Conservation (phyloP, 2,113 vertebrate genomes). For the Siniperca knerii region DNA sequence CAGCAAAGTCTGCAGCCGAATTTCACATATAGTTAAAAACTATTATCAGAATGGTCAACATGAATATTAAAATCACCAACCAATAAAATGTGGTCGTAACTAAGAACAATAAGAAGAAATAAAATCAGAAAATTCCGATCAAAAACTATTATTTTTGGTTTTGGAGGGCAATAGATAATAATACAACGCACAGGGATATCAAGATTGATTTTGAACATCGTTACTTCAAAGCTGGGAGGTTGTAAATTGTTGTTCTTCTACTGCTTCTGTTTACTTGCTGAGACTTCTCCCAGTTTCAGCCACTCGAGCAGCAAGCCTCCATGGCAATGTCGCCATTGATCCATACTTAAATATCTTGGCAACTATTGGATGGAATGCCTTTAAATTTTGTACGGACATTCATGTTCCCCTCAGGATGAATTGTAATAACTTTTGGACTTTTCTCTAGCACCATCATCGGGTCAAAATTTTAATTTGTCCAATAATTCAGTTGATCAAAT, state of each 20-base stretch:
- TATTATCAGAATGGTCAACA: too few species aligned
- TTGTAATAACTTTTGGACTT: background rate
- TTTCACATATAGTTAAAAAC: too few species aligned
- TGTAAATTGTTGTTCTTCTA: background rate
- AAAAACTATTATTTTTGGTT: too few species aligned
- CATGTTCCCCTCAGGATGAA: background rate
- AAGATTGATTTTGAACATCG: too few species aligned
- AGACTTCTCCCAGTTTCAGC: background rate
- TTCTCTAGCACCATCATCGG: background rate
- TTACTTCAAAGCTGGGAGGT: too few species aligned
- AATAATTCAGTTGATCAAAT: background rate
- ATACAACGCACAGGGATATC: too few species aligned
- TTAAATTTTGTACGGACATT: background rate
- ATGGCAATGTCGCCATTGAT: background rate
- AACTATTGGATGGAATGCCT: background rate
- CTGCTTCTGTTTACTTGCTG: background rate
- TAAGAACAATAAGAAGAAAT: too few species aligned
- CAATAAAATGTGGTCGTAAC: too few species aligned
- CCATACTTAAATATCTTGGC: background rate
- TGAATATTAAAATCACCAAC: too few species aligned
- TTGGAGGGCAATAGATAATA: too few species aligned
- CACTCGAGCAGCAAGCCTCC: background rate
- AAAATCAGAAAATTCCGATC: too few species aligned
- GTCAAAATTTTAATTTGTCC: background rate
- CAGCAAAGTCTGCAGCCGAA: too few species aligned